Evolutionary conservation across 2,888 invertebrate species (phyloP).

Genomic region (Dioctria linearis): DNA sequence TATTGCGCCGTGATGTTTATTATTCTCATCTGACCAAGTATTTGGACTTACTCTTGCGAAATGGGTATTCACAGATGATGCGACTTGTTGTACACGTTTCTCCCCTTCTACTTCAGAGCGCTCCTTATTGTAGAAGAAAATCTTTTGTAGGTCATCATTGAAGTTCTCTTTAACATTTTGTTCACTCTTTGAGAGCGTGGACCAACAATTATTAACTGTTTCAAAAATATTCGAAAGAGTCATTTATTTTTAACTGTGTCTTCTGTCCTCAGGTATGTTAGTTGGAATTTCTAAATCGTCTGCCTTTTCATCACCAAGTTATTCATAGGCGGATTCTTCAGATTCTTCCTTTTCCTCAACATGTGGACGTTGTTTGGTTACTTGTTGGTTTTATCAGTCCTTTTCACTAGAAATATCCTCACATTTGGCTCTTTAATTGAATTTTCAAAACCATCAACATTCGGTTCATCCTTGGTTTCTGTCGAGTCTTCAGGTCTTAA

Average conservation of each 20-base stretch:
- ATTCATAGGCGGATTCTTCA: no score
- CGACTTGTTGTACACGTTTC: neutral
- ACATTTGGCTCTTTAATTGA: no score
- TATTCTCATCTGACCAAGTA: conserved; percentile 58
- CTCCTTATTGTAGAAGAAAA: conserved; percentile 62
- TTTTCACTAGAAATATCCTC: no score
- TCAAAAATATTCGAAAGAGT: conserved; percentile 67
- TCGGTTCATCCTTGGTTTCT: no score
- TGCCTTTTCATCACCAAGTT: neutral
- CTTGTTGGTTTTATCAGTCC: no score
- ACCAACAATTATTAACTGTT: conserved; percentile 67
- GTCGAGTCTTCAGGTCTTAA: no score
- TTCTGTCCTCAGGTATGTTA: conserved; percentile 9
- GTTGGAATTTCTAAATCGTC: conserved; percentile 9
- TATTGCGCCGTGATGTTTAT: neutral
- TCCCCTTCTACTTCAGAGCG: neutral
- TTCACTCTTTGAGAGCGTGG: conserved; percentile 56
- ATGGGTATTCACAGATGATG: conserved; percentile 59
- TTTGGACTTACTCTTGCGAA: conserved; percentile 63
- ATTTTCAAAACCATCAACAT: no score
- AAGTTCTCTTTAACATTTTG: conserved; percentile 21
- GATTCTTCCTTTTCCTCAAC: neutral
- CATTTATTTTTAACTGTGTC: conserved; percentile 60
- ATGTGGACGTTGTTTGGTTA: no score
- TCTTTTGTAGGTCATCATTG: conserved; percentile 63